These are phyloP conservation scores for Gallinago stenura DNA, from an alignment of 2,797 vertebrate species.

Conservation along the genomic window DNA sequence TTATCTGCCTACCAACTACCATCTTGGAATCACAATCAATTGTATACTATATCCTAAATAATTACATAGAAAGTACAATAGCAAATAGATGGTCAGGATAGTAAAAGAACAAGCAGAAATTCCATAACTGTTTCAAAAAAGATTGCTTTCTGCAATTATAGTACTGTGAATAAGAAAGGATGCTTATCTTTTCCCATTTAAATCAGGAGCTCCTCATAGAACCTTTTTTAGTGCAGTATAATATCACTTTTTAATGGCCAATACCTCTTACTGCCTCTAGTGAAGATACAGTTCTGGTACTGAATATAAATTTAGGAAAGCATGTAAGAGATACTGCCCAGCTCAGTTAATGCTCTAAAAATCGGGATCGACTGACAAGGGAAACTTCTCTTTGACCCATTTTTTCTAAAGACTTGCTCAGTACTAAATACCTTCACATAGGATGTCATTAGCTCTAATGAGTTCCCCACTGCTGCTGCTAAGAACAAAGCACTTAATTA, in stretches of 20 bases:
- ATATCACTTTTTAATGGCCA: background rate
- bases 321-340: background rate
- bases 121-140: background rate
- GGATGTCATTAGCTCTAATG: background rate
- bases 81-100: background rate
- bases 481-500: background rate
- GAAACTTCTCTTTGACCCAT: background rate
- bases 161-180: background rate
- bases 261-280: background rate
- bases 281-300: background rate
- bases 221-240: background rate
- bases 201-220: background rate
- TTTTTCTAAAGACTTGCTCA: background rate
- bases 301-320: background rate
- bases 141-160: background rate
- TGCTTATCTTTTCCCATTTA: background rate
- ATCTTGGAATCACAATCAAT: background rate
- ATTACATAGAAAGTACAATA: background rate
- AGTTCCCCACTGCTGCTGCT: background rate
- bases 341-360: background rate
- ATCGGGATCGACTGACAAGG: background rate
- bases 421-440: background rate
- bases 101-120: background rate
- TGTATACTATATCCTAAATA: background rate
- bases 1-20: background rate